These are phyloP conservation scores for Cladopsammia gracilis DNA, from an alignment of 64 coral and sea anemone species.

Conservation along the genomic window DNA sequence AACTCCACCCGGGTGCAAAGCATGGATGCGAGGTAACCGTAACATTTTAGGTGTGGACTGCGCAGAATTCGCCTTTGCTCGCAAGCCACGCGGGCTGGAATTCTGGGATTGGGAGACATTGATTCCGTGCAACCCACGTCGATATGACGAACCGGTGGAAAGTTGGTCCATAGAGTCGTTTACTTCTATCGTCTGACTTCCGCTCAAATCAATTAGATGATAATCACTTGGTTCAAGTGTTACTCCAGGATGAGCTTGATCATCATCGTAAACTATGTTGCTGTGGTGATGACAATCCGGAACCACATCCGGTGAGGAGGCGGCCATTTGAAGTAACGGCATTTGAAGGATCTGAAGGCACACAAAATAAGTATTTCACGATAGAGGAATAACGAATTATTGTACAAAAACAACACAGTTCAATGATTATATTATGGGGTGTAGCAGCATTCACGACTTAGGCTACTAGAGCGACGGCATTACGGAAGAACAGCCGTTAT, in stretches of 20 bases:
- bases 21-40: constrained; percentile 56
- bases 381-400: too few relatives aligned
- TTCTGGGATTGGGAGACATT: constrained; percentile 40
- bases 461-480: too few relatives aligned
- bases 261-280: constrained; percentile 59
- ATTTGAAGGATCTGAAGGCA: constrained; percentile 35
- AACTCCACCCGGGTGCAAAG: not conserved
- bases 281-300: constrained; percentile 31
- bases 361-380: not conserved
- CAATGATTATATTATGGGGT: too few relatives aligned
- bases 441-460: too few relatives aligned
- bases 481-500: too few relatives aligned
- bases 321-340: constrained; percentile 16
- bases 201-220: constrained; percentile 48
- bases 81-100: constrained; percentile 42
- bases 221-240: constrained; percentile 43
- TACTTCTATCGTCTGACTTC: constrained; percentile 55
- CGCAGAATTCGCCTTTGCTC: constrained; percentile 54
- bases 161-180: constrained; percentile 45
- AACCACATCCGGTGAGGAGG: constrained; percentile 27
- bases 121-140: constrained; percentile 37
- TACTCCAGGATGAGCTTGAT: not conserved
- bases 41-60: constrained; percentile 80
- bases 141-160: constrained; percentile 15
- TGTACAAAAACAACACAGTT: too few relatives aligned